Base-by-base conservation (phyloP, 2,797 vertebrate species). In the Chrosomus eos region DNA sequence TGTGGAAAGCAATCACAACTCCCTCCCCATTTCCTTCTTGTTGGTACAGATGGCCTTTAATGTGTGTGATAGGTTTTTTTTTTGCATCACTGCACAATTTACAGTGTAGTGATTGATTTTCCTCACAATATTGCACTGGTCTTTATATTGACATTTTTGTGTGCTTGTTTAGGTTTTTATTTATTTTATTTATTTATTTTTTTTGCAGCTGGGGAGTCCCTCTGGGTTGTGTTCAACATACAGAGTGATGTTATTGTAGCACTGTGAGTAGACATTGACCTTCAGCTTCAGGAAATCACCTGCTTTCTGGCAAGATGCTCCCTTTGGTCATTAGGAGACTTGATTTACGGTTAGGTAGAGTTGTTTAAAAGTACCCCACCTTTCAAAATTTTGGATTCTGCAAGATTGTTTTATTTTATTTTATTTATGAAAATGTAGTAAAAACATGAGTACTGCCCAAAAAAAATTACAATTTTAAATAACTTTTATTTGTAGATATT, bases 1-100 rank as follows among this genome's bases (percentile, higher is more conserved):
- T 53, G 67, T 70, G 43, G 62, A 84, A 87, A 53, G 85, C 73
- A 80, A 84, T 74, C 58, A 70, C 36, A 76, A 79, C 72, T 26
- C 45, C 33, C 81, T 64, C 67, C 21, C 23, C 43, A 5, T 36
- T 45, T 43, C 53, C 45, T 68, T 60, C 48, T 82, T 80, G n/a
- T 55, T 60, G 55, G 51, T 80, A 67, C 60, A 66, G 70, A 76
- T 80, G 31, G 51, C 26, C 74, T 82, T 82, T 86, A 75, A 36
- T 86, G 68, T 68, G 19, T 45, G 60, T 68, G 76, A 77, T 36
- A 51, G 5, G 0, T 16, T 43, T 53, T 80, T 23, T 78, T 79
- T 26, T 79, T 0, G 11, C 77, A 48, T 66, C n/a, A 43, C 18
- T 55, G 53, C 48, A 36, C 74, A 48, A 45, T 80, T 45, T 66